Evolutionary conservation across 2,113 vertebrate species (phyloP).

Genomic region (Rhinopithecus roxellana): DNA sequence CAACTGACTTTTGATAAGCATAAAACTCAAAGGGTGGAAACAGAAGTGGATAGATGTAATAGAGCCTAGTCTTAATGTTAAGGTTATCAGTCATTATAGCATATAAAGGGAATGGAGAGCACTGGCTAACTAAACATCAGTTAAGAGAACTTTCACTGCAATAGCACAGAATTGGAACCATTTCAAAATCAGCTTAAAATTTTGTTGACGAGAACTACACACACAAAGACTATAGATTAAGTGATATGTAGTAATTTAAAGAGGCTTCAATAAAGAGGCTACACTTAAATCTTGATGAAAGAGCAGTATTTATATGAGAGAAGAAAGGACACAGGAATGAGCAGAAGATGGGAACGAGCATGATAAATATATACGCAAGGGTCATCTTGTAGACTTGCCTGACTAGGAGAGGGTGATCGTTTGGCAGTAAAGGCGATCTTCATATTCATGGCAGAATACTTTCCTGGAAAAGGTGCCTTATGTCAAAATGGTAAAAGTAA

Average conservation of each 20-base stretch:
- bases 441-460: constrained; percentile 17
- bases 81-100: not conserved
- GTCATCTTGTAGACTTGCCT: not conserved
- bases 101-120: not conserved
- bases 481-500: constrained; percentile 38
- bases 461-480: constrained; percentile 22
- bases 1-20: not conserved
- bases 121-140: not conserved
- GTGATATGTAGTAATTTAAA: not conserved
- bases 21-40: not conserved
- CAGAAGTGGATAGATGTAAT: not conserved
- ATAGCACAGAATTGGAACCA: not conserved
- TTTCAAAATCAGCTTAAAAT: not conserved
- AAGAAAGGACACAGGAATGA: not conserved
- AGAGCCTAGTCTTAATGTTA: not conserved
- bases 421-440: not conserved
- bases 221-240: not conserved
- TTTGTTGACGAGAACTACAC: not conserved
- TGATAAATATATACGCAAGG: not conserved
- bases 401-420: not conserved
- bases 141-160: not conserved
- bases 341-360: not conserved
- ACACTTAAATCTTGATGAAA: not conserved
- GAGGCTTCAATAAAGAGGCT: not conserved
- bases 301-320: not conserved